Evolutionary conservation across 2,888 invertebrate species (phyloP), one percentile per base, ranked within the genome.

Genomic region (Synanthedon andrenaeformis): DNA sequence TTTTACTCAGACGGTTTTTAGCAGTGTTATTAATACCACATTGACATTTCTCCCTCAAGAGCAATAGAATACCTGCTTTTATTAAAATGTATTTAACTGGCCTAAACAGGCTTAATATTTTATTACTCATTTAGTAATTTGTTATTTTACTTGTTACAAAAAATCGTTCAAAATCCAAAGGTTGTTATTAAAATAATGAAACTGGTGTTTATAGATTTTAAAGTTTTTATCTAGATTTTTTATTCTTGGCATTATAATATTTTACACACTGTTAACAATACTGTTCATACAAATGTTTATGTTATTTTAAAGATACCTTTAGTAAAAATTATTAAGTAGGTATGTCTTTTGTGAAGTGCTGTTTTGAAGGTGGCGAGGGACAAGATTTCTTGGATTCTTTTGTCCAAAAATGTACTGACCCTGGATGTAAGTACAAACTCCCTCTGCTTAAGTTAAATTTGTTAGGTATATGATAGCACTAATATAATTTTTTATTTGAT

Each of bases 351-450:
- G 90, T 94, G 59, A 93, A 91, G 74, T 94, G 94, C 81, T 94
- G 94, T 82, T 94, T 94, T 74, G 94, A 94, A 71, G 89, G 91
- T 53, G 89, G 90, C 14, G 94, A 94, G 69, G 85, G 92, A 42
- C 91, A 92, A 13, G 94, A 94, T 74, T 90, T 94, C 71, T 80
- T 94, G 59, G 94, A 94, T 66, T 90, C 91, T 17, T 90, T 94
- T 65, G 89, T 92, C 49, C 92, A 92, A 79, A 94, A 94, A 85
- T 94, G 94, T 75, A 92, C 94, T 51, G 93, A 94, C 80, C 92
- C 94, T 55, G 91, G 93, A 70, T 94, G 94, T 94, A 88, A 94
- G 94, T 94, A 83, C 52, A 4, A 14, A 8, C 23, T 4, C 23
- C 19, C 19, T 49, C 13, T 49, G n/a, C 13, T 14, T 11, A 45